Conservation (phyloP, 2,113 vertebrate genomes). For the Falcunculus frontatus region DNA sequence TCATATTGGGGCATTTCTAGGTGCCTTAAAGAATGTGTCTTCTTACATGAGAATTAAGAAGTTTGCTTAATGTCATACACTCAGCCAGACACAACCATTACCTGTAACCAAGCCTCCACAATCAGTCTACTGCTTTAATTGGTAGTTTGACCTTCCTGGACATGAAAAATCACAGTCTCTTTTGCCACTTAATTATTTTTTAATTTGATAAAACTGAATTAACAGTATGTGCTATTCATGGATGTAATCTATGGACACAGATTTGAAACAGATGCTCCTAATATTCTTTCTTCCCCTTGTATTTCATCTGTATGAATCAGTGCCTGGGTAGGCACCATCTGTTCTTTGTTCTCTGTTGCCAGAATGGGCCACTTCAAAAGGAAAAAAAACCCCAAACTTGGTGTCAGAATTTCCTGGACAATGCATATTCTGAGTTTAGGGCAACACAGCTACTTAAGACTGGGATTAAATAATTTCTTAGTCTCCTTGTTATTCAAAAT, state of each 20-base stretch:
- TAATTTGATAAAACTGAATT: neutral
- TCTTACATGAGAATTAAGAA: neutral
- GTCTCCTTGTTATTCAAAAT: neutral
- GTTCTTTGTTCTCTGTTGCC: slow-evolving; percentile 46
- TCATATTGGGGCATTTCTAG: neutral
- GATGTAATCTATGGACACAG: neutral
- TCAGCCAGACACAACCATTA: neutral
- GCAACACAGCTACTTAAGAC: neutral
- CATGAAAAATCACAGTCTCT: neutral
- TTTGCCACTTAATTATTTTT: neutral
- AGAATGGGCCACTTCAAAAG: slow-evolving; percentile 24
- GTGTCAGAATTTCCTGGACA: neutral
- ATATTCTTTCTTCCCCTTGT: neutral
- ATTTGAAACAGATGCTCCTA: slow-evolving; percentile 48
- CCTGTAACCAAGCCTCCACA: neutral
- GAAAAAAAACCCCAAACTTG: neutral
- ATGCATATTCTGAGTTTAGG: neutral
- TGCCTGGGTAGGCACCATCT: slow-evolving; percentile 48
- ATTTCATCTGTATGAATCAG: slow-evolving; percentile 38
- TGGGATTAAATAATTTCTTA: neutral
- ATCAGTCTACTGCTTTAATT: neutral
- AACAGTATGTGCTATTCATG: neutral
- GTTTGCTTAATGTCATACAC: neutral
- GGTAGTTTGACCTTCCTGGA: neutral
- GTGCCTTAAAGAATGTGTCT: neutral